Evolutionary conservation across 2,888 invertebrate genomes (phyloP).

Genomic region (Agriopis aurantiaria): DNA sequence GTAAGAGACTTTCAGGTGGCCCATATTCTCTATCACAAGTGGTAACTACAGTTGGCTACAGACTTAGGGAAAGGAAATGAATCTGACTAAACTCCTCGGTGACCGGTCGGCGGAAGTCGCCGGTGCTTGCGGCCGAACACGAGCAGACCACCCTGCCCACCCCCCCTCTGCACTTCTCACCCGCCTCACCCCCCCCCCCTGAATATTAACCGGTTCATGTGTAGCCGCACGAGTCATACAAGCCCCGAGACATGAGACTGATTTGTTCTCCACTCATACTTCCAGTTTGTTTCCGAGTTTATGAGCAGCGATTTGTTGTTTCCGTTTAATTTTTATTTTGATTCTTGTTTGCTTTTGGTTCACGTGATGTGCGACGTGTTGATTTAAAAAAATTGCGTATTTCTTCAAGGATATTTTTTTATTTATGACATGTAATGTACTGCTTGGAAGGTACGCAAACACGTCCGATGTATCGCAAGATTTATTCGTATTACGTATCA

Average conservation of each 20-base stretch:
- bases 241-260: slow-evolving; percentile 12
- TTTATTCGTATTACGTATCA: too few species aligned
- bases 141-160: background rate
- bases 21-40: too few species aligned
- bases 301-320: too few species aligned
- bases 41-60: background rate
- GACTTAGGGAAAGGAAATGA: background rate
- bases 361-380: too few species aligned
- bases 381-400: too few species aligned
- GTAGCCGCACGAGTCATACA: slow-evolving; percentile 8
- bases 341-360: background rate
- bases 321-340: background rate
- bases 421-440: too few species aligned
- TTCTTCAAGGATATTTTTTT: too few species aligned
- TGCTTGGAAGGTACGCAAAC: too few species aligned
- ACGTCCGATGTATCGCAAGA: too few species aligned
- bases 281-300: background rate
- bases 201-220: slow-evolving; percentile 9
- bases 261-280: slow-evolving; percentile 7
- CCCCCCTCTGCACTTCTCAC: background rate
- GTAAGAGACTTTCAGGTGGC: too few species aligned
- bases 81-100: too few species aligned
- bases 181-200: background rate
- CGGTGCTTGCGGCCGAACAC: background rate
- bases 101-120: background rate